A percentile compares a stretch with the other conserved stretches of the same genome.
Conservation (phyloP, 2,888 invertebrate species). For the Noctua janthina region DNA sequence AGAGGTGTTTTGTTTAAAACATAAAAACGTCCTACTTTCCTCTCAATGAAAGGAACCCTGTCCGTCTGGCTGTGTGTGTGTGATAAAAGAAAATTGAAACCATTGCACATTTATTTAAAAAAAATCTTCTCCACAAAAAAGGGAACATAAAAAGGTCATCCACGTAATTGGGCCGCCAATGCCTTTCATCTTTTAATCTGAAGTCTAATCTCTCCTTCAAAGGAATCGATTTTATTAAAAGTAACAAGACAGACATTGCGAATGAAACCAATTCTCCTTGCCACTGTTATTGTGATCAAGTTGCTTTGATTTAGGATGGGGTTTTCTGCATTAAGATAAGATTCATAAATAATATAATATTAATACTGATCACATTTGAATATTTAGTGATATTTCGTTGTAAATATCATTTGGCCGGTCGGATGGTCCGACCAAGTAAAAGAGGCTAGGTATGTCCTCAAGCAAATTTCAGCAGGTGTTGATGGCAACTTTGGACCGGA, state of each 20-base stretch:
- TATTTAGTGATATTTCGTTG: background rate
- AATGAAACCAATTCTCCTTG: slow-evolving; percentile 17
- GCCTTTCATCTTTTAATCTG: slow-evolving; percentile 41
- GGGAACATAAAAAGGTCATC: slow-evolving; percentile 9
- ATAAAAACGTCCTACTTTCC: background rate
- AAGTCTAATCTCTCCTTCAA: slow-evolving; percentile 37
- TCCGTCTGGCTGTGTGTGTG: background rate
- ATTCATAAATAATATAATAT: background rate
- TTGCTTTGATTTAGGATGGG: background rate
- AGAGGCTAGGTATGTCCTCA: no score
- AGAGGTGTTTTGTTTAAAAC: background rate
- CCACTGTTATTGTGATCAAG: slow-evolving; percentile 13
- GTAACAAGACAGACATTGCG: slow-evolving; percentile 18
- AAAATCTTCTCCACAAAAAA: background rate
- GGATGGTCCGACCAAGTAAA: no score
- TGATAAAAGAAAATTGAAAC: background rate
- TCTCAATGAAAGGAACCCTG: background rate
- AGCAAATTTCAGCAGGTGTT: no score
- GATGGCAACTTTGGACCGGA: no score
- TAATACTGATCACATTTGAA: background rate
- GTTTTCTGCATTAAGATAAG: background rate
- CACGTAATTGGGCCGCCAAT: slow-evolving; percentile 25
- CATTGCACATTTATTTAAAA: background rate
- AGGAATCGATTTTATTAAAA: slow-evolving; percentile 42
- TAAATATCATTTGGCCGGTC: no score